Conservation (phyloP, 1,140 invertebrate species). For the Cotesia glomerata region DNA sequence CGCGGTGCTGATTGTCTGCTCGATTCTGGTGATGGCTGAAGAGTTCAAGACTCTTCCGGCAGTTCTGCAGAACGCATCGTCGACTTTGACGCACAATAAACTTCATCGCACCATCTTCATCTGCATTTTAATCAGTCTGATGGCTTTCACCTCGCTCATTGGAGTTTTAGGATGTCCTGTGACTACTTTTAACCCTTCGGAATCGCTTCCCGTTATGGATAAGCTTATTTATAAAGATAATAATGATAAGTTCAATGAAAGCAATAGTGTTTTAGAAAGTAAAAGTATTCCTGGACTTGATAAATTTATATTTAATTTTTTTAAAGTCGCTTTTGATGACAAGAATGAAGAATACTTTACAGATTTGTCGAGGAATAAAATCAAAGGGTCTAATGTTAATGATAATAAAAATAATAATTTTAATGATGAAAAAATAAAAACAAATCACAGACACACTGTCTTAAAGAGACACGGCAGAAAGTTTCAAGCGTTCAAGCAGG, state of each 20-base stretch:
- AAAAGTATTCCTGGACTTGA: slow-evolving; percentile 35
- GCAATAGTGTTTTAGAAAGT: not conserved
- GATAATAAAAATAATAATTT: too few relatives aligned
- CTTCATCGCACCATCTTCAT: slow-evolving; percentile 78
- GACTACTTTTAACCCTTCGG: slow-evolving; percentile 2
- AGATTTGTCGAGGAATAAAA: slow-evolving; percentile 20
- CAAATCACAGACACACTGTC: slow-evolving; percentile 29
- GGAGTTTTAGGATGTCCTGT: slow-evolving; percentile 51
- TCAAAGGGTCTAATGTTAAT: slow-evolving; percentile 29
- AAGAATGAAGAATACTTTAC: not conserved
- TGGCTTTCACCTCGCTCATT: slow-evolving; percentile 67
- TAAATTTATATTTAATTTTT: slow-evolving; percentile 49
- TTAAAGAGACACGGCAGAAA: slow-evolving; percentile 41
- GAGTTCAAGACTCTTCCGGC: slow-evolving; percentile 75
- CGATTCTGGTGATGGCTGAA: slow-evolving; percentile 84
- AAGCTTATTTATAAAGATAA: not conserved
- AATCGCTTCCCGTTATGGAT: slow-evolving; percentile 2
- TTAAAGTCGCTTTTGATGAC: slow-evolving; percentile 47
- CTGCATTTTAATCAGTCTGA: slow-evolving; percentile 79
- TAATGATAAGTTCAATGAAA: not conserved
- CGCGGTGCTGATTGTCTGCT: slow-evolving; percentile 70
- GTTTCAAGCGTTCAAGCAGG: slow-evolving; percentile 24
- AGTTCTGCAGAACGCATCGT: slow-evolving; percentile 73
- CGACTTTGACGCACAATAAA: slow-evolving; percentile 74
- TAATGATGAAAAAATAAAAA: too few relatives aligned